A percentile compares a stretch with the other conserved stretches of the same genome.
These are phyloP conservation scores for Acanthoscelides obtectus DNA, from an alignment of 2,888 invertebrate genomes.

Conservation along the genomic window DNA sequence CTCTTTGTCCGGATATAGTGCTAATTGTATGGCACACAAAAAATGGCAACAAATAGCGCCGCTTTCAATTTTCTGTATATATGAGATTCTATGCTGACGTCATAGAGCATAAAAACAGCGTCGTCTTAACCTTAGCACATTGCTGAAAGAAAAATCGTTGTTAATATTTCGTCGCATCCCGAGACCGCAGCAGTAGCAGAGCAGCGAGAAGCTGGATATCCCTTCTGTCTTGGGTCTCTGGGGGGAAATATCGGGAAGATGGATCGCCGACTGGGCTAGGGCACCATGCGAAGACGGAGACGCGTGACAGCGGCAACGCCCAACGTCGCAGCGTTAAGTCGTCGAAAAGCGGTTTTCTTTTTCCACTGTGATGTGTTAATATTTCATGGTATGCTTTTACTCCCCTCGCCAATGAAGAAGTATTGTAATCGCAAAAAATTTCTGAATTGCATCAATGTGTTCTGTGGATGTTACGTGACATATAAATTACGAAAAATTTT, in stretches of 20 bases:
- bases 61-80: background rate
- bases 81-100: background rate
- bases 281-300: constrained; percentile 5
- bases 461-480: too few species aligned
- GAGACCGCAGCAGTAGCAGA: background rate
- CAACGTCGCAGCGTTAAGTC: background rate
- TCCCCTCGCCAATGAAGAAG: too few species aligned
- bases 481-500: too few species aligned
- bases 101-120: background rate
- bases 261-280: background rate
- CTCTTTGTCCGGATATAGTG: too few species aligned
- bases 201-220: background rate
- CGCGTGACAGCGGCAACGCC: background rate
- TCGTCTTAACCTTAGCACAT: background rate
- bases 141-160: constrained; percentile 11
- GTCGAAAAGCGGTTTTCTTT: background rate
- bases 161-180: constrained; percentile 12
- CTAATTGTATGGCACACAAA: too few species aligned
- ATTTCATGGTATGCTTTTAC: too few species aligned
- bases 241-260: background rate
- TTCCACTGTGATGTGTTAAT: too few species aligned
- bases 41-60: too few species aligned
- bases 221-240: constrained; percentile 6
- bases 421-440: too few species aligned
- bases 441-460: too few species aligned